phyloP scores from a whole-genome alignment of 2,797 vertebrate species.

The Malurus leucopterus region DNA sequence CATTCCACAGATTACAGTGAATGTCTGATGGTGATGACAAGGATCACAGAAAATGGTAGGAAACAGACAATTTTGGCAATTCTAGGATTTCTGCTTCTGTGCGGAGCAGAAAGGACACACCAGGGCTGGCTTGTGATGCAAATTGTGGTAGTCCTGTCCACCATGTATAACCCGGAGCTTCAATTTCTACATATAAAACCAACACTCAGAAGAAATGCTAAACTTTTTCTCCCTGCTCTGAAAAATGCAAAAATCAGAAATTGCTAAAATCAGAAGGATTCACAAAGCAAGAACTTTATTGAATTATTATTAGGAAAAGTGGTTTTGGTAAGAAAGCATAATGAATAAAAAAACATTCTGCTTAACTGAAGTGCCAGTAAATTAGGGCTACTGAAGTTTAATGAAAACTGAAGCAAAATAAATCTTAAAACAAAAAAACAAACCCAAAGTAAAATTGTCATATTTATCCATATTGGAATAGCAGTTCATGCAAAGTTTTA shows the following conservation, averaged over 20 bases:
- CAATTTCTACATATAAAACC: rapidly evolving
- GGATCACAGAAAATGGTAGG: neutral
- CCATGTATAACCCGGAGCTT: neutral
- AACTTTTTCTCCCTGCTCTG: neutral
- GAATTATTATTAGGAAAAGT: neutral
- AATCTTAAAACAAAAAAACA: neutral
- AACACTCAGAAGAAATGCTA: neutral
- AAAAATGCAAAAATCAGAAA: neutral
- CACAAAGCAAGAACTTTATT: neutral
- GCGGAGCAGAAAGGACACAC: neutral
- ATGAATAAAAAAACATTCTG: neutral
- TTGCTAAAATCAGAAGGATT: neutral
- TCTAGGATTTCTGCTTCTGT: neutral
- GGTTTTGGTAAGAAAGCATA: neutral
- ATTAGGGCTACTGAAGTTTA: neutral
- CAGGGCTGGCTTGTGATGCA: rapidly evolving
- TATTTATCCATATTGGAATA: neutral
- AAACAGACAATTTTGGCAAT: neutral
- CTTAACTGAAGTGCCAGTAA: neutral
- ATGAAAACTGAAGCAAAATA: neutral
- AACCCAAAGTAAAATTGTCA: neutral
- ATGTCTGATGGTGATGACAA: neutral
- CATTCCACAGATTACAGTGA: rapidly evolving
- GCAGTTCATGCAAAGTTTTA: neutral
- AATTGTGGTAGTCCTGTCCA: neutral